These are phyloP conservation scores for Crossocerus cetratus DNA, from an alignment of 2,888 invertebrate genomes.

Conservation along the genomic window DNA sequence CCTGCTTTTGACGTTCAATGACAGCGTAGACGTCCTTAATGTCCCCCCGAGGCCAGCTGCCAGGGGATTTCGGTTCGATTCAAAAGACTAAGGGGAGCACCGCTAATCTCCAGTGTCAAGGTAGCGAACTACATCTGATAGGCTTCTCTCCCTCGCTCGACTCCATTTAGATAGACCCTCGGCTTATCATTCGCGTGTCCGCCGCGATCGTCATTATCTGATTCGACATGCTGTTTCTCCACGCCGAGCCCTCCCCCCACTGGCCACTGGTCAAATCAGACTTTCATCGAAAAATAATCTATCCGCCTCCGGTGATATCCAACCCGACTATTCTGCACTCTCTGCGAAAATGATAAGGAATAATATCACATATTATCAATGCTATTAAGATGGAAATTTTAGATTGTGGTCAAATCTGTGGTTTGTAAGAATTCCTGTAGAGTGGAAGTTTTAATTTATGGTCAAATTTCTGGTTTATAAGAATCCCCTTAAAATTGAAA, in stretches of 20 bases:
- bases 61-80: constrained; percentile 43
- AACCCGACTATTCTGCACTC: constrained; percentile 33
- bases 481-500: too few species aligned
- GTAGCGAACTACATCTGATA: constrained; percentile 61
- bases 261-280: background rate
- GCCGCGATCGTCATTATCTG: constrained; percentile 24
- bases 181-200: constrained; percentile 38
- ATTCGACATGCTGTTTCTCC: constrained; percentile 1
- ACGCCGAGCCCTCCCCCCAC: background rate
- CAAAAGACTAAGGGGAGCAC: constrained; percentile 33
- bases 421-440: too few species aligned
- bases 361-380: too few species aligned
- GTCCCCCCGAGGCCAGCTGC: constrained; percentile 28
- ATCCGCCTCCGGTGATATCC: too few species aligned
- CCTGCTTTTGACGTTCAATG: constrained; percentile 58
- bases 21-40: constrained; percentile 44
- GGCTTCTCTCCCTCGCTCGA: constrained; percentile 30
- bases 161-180: constrained; percentile 45
- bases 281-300: background rate
- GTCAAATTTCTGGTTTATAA: too few species aligned
- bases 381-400: too few species aligned
- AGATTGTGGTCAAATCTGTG: too few species aligned
- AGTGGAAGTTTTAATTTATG: too few species aligned
- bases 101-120: constrained; percentile 62
- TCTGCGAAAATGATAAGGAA: constrained; percentile 33